Percentiles rank a stretch among this genome's conserved stretches.
phyloP scores from a whole-genome alignment of 2,888 invertebrate species.

The Agonopterix subpropinquella region DNA sequence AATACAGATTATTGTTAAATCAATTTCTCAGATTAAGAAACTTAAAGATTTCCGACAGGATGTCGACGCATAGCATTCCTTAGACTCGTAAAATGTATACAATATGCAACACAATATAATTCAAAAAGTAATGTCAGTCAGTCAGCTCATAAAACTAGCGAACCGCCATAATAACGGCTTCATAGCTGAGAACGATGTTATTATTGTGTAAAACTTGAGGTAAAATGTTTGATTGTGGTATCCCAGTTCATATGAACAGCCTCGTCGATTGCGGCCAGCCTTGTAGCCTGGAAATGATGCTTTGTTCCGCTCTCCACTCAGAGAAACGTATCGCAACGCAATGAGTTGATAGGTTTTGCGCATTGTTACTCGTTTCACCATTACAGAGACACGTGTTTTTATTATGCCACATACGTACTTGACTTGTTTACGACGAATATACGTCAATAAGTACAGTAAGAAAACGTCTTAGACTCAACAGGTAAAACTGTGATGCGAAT shows the following conservation, averaged over 20 bases:
- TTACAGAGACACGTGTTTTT: constrained; percentile 27
- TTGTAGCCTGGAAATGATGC: constrained; percentile 41
- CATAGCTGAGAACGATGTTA: background rate
- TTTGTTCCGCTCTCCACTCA: constrained; percentile 32
- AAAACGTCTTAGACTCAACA: background rate
- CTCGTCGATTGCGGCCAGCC: constrained; percentile 21
- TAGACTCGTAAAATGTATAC: too few relatives aligned
- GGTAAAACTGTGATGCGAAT: constrained; percentile 21
- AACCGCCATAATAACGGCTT: too few relatives aligned
- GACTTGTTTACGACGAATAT: background rate
- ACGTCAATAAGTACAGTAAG: background rate
- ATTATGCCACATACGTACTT: constrained; percentile 14
- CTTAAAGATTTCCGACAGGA: too few relatives aligned
- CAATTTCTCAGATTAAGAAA: too few relatives aligned
- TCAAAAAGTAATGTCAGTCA: too few relatives aligned
- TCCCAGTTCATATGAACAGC: constrained; percentile 3
- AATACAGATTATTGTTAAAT: too few relatives aligned
- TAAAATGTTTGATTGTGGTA: constrained; percentile 17
- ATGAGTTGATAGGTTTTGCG: constrained; percentile 46
- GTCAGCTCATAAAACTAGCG: too few relatives aligned
- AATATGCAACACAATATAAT: too few relatives aligned
- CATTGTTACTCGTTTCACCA: constrained; percentile 44
- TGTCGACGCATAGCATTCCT: too few relatives aligned
- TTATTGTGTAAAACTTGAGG: constrained; percentile 13
- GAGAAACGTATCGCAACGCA: constrained; percentile 39